Evolutionary conservation across 2,888 invertebrate genomes (phyloP).

Genomic region (Mythimna albipuncta): DNA sequence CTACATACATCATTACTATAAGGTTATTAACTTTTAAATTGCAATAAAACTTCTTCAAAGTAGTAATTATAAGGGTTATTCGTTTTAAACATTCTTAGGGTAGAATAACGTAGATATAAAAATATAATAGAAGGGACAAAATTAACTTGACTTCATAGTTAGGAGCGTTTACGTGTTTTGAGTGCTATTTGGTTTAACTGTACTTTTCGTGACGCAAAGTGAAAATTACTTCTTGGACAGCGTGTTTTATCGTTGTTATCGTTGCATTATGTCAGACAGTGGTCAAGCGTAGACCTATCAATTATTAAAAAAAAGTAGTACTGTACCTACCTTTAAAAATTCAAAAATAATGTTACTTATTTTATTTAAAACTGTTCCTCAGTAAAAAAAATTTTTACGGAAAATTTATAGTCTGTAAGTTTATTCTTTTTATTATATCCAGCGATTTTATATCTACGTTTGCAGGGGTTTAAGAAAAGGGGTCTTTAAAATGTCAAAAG

Average conservation of each 20-base stretch:
- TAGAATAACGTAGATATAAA: slow-evolving; percentile 39
- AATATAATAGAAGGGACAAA: slow-evolving; percentile 28
- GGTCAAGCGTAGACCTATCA: too few species aligned
- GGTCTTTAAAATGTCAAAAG: slow-evolving; percentile 90
- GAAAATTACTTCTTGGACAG: too few species aligned
- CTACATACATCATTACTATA: slow-evolving; percentile 43
- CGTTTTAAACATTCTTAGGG: slow-evolving; percentile 76
- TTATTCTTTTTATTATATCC: slow-evolving; percentile 35
- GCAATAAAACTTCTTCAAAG: slow-evolving; percentile 76
- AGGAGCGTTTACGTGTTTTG: background rate
- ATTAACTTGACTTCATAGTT: background rate
- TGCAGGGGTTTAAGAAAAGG: slow-evolving; percentile 83
- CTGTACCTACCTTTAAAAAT: background rate
- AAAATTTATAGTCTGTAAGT: background rate
- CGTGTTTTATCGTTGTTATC: too few species aligned
- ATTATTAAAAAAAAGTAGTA: too few species aligned
- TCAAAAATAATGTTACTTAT: background rate
- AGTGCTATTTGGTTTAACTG: background rate
- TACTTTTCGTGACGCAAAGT: too few species aligned
- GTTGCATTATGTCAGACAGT: too few species aligned
- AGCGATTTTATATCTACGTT: slow-evolving; percentile 56
- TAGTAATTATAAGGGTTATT: slow-evolving; percentile 81
- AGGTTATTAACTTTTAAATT: slow-evolving; percentile 70
- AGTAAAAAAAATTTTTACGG: too few species aligned
- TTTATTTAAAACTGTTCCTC: background rate